Percentiles rank a stretch among this genome's conserved stretches.
phyloP scores from a whole-genome alignment of 2,888 invertebrate species.

The Leptarthrus brevirostris region DNA sequence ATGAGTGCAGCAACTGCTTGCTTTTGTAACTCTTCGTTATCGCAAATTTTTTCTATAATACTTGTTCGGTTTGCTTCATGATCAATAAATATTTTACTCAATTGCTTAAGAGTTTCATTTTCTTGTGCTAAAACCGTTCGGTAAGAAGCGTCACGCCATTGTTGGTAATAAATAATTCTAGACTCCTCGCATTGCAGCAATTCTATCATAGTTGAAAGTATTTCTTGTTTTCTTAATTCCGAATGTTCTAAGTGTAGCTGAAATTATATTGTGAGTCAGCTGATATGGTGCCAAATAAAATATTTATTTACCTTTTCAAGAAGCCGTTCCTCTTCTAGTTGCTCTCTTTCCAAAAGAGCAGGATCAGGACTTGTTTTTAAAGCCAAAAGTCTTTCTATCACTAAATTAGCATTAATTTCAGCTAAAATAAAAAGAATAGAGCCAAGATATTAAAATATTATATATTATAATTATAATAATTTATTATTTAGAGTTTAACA shows the following conservation, averaged over 20 bases:
- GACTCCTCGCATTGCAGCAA: conserved; percentile 75
- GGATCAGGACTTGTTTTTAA: conserved; percentile 73
- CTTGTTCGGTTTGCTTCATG: conserved; percentile 73
- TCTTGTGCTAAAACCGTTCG: conserved; percentile 76
- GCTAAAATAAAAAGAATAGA: no score
- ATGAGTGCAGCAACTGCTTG: conserved; percentile 78
- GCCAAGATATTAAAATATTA: conserved; percentile 27
- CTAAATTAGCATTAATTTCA: conserved; percentile 75
- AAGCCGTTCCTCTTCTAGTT: conserved; percentile 74
- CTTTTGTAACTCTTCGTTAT: conserved; percentile 79
- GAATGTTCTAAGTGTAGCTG: conserved; percentile 65
- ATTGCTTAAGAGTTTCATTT: conserved; percentile 72
- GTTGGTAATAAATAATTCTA: conserved; percentile 73
- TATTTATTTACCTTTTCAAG: conserved; percentile 68
- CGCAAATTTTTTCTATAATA: conserved; percentile 72
- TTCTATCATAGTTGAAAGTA: conserved; percentile 77
- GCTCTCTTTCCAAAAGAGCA: conserved; percentile 75
- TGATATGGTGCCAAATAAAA: background rate
- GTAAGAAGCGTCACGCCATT: conserved; percentile 69
- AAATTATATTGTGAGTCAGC: conserved; percentile 63
- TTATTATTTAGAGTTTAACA: no score
- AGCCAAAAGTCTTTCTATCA: conserved; percentile 75
- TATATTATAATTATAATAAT: background rate
- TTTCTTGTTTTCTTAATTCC: conserved; percentile 74
- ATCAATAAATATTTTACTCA: conserved; percentile 72